Evolutionary conservation across 2,888 invertebrate species (phyloP).

Genomic region (Gandaritis pyraliata): DNA sequence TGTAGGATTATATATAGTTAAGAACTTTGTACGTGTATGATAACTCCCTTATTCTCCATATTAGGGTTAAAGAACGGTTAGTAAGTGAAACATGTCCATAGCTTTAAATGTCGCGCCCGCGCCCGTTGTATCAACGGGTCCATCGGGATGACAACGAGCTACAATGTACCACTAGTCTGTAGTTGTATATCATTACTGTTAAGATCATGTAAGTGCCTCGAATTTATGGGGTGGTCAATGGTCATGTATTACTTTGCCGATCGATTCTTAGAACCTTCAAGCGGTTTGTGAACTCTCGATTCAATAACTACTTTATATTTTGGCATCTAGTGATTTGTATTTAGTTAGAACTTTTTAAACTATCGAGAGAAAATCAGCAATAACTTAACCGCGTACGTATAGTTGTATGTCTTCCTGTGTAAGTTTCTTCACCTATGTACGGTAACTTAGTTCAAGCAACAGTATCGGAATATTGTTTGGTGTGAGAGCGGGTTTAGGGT

Average conservation of each 20-base stretch:
- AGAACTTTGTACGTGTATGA: slow-evolving; percentile 77
- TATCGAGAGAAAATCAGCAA: slow-evolving; percentile 44
- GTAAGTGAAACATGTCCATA: slow-evolving; percentile 83
- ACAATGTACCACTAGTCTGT: slow-evolving; percentile 77
- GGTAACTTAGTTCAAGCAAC: slow-evolving; percentile 55
- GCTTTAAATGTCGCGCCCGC: slow-evolving; percentile 81
- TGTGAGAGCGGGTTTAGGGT: slow-evolving; percentile 63
- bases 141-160: slow-evolving; percentile 74
- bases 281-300: slow-evolving; percentile 15
- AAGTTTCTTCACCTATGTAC: slow-evolving; percentile 71
- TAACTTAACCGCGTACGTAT: slow-evolving; percentile 66
- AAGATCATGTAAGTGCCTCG: slow-evolving; percentile 83
- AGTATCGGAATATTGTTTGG: slow-evolving; percentile 56
- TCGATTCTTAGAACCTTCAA: slow-evolving; percentile 37
- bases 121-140: slow-evolving; percentile 82
- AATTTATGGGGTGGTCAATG: slow-evolving; percentile 78
- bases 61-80: slow-evolving; percentile 76
- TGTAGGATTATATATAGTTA: slow-evolving; percentile 72
- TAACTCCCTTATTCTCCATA: slow-evolving; percentile 79
- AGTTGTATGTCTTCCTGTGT: slow-evolving; percentile 82
- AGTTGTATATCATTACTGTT: slow-evolving; percentile 82
- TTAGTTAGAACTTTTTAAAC: not conserved
- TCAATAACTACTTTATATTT: slow-evolving; percentile 17
- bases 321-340: slow-evolving; percentile 14
- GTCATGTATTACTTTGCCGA: slow-evolving; percentile 67